These are phyloP conservation scores for Perodicticus potto DNA, from an alignment of 2,797 vertebrate genomes.

Conservation along the genomic window DNA sequence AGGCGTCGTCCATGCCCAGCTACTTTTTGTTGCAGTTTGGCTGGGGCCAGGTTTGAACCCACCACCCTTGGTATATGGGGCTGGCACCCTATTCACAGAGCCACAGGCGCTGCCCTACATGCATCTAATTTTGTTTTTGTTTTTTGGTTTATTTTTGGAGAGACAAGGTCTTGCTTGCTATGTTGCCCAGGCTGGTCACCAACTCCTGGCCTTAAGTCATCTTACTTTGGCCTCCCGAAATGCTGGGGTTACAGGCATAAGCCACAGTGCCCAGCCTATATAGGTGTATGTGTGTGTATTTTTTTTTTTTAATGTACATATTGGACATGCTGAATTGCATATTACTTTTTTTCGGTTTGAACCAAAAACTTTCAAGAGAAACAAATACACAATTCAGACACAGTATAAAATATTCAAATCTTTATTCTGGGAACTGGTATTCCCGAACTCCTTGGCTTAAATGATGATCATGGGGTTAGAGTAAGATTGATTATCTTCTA, in stretches of 20 bases:
- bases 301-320: not conserved
- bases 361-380: not conserved
- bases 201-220: not conserved
- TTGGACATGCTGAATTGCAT: not conserved
- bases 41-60: no score
- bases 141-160: not conserved
- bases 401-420: conserved; percentile 33
- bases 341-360: conserved; percentile 23
- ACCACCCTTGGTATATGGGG: no score
- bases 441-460: conserved; percentile 4
- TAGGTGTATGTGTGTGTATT: not conserved
- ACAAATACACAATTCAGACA: not conserved
- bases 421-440: not conserved
- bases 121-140: not conserved
- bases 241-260: not conserved
- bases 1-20: no score
- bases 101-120: not conserved
- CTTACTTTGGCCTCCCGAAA: not conserved
- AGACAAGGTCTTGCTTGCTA: not conserved
- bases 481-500: not conserved
- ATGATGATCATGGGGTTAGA: not conserved
- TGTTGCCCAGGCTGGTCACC: not conserved
- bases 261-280: not conserved
- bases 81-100: no score
- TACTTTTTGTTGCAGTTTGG: no score